Conservation (phyloP, 2,797 vertebrate genomes). For the Fistularia tabacaria region DNA sequence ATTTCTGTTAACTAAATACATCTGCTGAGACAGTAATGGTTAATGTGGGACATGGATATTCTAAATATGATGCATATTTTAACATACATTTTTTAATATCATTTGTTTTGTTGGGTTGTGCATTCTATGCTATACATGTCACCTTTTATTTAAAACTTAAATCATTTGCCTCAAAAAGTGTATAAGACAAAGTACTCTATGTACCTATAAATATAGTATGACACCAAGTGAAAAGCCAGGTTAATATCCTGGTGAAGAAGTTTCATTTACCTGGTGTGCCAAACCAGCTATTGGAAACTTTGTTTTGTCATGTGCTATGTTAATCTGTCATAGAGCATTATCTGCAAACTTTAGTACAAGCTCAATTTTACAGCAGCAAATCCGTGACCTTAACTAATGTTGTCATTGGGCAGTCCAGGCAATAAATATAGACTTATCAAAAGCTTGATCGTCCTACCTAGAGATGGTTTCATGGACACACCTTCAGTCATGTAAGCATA, state of each 20-base stretch:
- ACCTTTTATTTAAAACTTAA: too few relatives aligned
- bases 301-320: slow-evolving; percentile 27
- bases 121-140: too few relatives aligned
- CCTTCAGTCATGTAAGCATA: slow-evolving; percentile 31
- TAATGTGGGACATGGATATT: too few relatives aligned
- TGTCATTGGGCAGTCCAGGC: slow-evolving; percentile 4
- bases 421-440: slow-evolving; percentile 34
- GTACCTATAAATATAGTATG: slow-evolving; percentile 20
- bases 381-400: slow-evolving; percentile 24
- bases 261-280: slow-evolving; percentile 1
- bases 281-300: slow-evolving; percentile 14
- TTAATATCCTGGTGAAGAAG: too few relatives aligned
- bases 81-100: too few relatives aligned
- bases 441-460: slow-evolving; percentile 24
- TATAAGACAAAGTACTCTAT: slow-evolving; percentile 1
- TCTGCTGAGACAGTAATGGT: too few relatives aligned
- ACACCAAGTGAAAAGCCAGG: slow-evolving; percentile 18
- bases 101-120: too few relatives aligned
- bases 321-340: slow-evolving; percentile 18
- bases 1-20: too few relatives aligned
- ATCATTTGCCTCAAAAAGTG: too few relatives aligned
- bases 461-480: slow-evolving; percentile 15
- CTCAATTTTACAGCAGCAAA: slow-evolving; percentile 21
- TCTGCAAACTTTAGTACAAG: slow-evolving; percentile 20
- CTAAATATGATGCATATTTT: too few relatives aligned